These are phyloP conservation scores for Mormyrus lacerda DNA, from an alignment of 2,113 vertebrate genomes.

Conservation along the genomic window DNA sequence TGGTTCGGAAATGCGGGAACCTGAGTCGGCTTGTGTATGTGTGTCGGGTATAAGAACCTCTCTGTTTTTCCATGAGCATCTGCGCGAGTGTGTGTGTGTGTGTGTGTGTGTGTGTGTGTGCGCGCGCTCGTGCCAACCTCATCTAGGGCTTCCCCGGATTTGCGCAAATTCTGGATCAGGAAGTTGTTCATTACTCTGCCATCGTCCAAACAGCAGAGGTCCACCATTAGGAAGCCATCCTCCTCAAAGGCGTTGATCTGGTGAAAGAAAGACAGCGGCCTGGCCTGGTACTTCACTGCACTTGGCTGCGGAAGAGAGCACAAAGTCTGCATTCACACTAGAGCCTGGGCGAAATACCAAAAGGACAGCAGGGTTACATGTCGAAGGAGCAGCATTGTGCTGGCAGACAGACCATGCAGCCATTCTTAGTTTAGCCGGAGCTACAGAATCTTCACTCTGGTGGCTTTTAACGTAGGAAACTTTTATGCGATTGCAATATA, in stretches of 20 bases:
- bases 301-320: constrained; percentile 53
- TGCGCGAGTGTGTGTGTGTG: neutral
- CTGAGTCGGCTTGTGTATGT: neutral
- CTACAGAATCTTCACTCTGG: neutral
- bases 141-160: constrained; percentile 71
- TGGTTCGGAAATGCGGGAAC: neutral
- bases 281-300: constrained; percentile 56
- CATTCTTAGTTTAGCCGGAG: neutral
- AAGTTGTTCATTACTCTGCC: constrained; percentile 60
- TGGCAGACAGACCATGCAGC: neutral
- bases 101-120: neutral
- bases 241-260: constrained; percentile 89
- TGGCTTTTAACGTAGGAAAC: neutral
- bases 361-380: neutral
- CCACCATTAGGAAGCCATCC: constrained; percentile 68
- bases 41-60: neutral
- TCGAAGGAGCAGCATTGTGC: neutral
- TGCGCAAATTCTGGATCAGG: constrained; percentile 73
- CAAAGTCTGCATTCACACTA: neutral
- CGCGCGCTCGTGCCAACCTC: constrained; percentile 54
- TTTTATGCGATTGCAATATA: neutral
- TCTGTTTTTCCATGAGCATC: neutral
- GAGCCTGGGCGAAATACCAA: neutral
- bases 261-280: constrained; percentile 70
- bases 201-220: constrained; percentile 75